Conservation (phyloP, 2,888 invertebrate species). For the Pseudanteris insignis region DNA sequence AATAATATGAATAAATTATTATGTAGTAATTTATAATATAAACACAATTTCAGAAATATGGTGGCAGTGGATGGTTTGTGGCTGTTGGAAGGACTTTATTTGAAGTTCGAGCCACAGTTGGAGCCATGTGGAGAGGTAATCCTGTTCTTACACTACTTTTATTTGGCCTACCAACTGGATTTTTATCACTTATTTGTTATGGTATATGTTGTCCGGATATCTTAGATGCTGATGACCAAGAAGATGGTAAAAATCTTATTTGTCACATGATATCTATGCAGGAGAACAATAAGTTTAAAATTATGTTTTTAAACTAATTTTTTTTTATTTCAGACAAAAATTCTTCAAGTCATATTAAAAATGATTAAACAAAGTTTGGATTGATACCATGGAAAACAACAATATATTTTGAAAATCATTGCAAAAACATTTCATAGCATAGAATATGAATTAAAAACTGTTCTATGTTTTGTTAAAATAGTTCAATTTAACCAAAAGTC, state of each 20-base stretch:
- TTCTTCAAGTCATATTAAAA: constrained; percentile 59
- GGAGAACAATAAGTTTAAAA: too few relatives aligned
- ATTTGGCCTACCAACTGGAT: constrained; percentile 93
- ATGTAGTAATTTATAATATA: too few relatives aligned
- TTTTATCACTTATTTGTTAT: constrained; percentile 93
- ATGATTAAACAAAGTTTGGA: constrained; percentile 53
- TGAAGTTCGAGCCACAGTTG: constrained; percentile 81
- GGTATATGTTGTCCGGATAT: constrained; percentile 97
- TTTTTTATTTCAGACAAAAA: constrained; percentile 49
- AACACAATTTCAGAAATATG: constrained; percentile 81
- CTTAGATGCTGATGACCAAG: constrained; percentile 86
- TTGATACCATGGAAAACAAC: too few relatives aligned
- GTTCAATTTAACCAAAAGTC: too few relatives aligned
- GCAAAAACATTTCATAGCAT: too few relatives aligned
- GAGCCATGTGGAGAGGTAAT: constrained; percentile 91
- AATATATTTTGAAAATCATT: too few relatives aligned
- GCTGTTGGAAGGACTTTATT: constrained; percentile 83
- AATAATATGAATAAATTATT: too few relatives aligned
- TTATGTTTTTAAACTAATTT: constrained; percentile 9
- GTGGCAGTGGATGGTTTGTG: constrained; percentile 83
- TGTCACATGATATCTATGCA: too few relatives aligned
- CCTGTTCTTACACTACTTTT: constrained; percentile 92
- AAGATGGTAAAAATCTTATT: constrained; percentile 65
- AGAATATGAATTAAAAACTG: not conserved
- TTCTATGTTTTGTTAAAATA: too few relatives aligned